A percentile compares a stretch with the other conserved stretches of the same genome.
Evolutionary conservation across 2,797 vertebrate species (phyloP).

Genomic region (Parauchenoglanis ngamensis): DNA sequence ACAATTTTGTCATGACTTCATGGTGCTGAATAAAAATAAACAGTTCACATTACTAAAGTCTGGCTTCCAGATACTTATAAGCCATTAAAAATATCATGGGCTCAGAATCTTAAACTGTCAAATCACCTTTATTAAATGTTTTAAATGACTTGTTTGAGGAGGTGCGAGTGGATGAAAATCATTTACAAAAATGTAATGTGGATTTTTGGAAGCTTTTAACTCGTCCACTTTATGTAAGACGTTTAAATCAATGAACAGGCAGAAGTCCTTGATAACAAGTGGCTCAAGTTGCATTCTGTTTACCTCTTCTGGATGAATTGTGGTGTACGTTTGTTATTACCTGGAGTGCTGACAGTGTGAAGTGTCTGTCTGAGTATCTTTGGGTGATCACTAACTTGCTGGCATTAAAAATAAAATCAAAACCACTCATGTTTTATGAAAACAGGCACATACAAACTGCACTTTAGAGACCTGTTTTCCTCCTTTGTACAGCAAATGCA

Average conservation of each 20-base stretch:
- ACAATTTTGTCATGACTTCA: background rate
- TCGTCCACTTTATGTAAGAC: background rate
- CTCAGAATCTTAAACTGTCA: background rate
- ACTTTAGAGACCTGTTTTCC: conserved; percentile 48
- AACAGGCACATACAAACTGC: conserved; percentile 33
- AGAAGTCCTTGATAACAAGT: conserved; percentile 25
- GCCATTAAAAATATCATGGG: background rate
- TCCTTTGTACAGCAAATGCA: conserved; percentile 41
- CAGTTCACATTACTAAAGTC: conserved; percentile 8
- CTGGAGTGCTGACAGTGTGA: conserved; percentile 31
- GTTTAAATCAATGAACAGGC: conserved; percentile 6
- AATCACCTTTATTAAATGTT: background rate
- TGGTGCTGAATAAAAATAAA: conserved; percentile 16
- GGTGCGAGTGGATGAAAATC: background rate
- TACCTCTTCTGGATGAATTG: conserved; percentile 42
- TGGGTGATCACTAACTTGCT: conserved; percentile 29
- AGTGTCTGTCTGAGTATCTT: conserved; percentile 24
- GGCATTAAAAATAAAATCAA: conserved; percentile 39
- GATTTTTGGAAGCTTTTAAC: conserved; percentile 10
- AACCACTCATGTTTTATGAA: conserved; percentile 45
- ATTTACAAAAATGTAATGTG: background rate
- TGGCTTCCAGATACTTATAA: background rate
- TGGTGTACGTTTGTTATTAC: conserved; percentile 34
- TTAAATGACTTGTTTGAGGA: background rate
- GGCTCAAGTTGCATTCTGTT: conserved; percentile 37